A percentile compares a stretch with the other conserved stretches of the same genome.
Conservation (phyloP, 2,888 invertebrate species). For the Ganaspis brasiliensis region DNA sequence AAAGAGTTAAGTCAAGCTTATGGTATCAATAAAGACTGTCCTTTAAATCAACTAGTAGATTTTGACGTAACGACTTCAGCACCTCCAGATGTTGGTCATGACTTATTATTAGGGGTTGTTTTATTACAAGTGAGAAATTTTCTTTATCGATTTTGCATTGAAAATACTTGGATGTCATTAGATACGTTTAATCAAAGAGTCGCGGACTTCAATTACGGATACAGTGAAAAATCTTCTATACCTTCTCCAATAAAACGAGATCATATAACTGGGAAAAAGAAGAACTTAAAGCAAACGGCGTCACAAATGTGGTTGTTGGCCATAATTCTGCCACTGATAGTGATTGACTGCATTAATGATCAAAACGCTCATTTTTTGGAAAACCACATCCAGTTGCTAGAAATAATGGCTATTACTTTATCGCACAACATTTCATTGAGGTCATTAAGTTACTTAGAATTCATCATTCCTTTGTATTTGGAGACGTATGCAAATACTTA, state of each 20-base stretch:
- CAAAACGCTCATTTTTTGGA: too few species aligned
- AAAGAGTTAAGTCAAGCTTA: background rate
- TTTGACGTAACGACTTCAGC: background rate
- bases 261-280: background rate
- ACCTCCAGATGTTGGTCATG: background rate
- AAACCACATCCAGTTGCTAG: too few species aligned
- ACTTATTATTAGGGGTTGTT: background rate
- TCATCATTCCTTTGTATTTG: too few species aligned
- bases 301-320: background rate
- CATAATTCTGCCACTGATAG: too few species aligned
- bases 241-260: background rate
- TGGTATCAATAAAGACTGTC: background rate
- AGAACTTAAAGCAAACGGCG: background rate
- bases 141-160: background rate
- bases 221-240: background rate
- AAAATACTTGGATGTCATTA: background rate
- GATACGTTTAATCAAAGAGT: slow-evolving; percentile 1
- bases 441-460: too few species aligned
- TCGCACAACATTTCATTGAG: too few species aligned
- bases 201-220: background rate
- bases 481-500: too few species aligned
- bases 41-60: background rate
- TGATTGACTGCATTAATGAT: too few species aligned
- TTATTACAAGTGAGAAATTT: background rate
- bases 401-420: too few species aligned